phyloP scores from a whole-genome alignment of 2,113 vertebrate genomes.

The Tyrannus savana region DNA sequence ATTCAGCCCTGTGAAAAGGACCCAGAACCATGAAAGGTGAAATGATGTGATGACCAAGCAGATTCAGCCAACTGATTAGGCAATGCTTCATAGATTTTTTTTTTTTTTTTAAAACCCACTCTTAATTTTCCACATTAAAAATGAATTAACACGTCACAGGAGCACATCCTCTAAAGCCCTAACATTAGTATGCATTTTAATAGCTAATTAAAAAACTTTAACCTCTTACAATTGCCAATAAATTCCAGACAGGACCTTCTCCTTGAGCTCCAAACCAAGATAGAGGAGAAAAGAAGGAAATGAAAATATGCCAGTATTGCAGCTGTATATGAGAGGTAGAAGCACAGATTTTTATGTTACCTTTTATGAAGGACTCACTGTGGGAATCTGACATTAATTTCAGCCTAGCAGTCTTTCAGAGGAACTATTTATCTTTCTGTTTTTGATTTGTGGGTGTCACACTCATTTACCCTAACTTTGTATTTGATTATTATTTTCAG shows the following conservation, averaged over 20 bases:
- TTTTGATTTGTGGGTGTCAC: neutral
- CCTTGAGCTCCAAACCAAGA: neutral
- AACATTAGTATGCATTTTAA: slow-evolving; percentile 37
- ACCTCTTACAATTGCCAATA: slow-evolving; percentile 7
- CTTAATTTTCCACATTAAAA: slow-evolving; percentile 30
- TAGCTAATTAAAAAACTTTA: slow-evolving; percentile 39
- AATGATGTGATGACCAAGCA: neutral
- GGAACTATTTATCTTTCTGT: neutral
- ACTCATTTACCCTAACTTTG: neutral
- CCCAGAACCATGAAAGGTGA: neutral
- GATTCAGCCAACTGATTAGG: neutral
- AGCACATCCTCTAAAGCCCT: neutral
- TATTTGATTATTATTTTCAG: neutral
- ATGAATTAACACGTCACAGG: slow-evolving; percentile 1
- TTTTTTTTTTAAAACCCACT: neutral
- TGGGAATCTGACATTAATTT: neutral
- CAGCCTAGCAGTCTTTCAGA: neutral
- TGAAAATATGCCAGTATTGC: neutral
- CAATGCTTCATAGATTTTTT: neutral
- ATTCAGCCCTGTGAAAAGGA: neutral
- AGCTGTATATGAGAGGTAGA: neutral
- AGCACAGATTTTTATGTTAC: neutral
- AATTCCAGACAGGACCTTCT: neutral
- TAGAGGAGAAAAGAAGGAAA: neutral
- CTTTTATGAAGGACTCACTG: neutral